These are phyloP conservation scores for Calliopsis andreniformis DNA, from an alignment of 1,140 invertebrate species.

Conservation along the genomic window DNA sequence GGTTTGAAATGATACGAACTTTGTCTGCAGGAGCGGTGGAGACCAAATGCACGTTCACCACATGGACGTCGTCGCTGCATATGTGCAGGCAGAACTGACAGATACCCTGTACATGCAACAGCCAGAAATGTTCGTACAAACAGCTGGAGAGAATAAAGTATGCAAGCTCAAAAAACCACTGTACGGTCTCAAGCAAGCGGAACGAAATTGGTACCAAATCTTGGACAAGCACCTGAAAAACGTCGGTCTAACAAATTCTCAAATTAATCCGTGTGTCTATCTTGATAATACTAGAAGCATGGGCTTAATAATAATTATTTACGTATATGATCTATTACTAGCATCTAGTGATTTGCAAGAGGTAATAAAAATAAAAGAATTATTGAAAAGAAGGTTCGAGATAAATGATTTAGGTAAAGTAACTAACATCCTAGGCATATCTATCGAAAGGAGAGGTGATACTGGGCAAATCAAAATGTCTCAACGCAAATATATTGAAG, in stretches of 20 bases:
- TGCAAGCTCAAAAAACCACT: conserved; percentile 9
- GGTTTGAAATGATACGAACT: not conserved
- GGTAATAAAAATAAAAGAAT: not conserved
- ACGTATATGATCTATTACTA: not conserved
- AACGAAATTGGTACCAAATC: conserved; percentile 9
- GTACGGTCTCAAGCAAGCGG: conserved; percentile 24
- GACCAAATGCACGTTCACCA: conserved; percentile 7
- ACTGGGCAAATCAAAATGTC: no score
- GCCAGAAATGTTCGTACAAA: not conserved
- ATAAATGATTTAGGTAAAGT: no score
- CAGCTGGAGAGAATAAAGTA: not conserved
- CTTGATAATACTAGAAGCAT: not conserved
- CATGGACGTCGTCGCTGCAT: conserved; percentile 22
- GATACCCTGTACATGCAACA: conserved; percentile 26
- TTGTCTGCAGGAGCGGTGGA: not conserved
- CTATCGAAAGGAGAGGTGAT: no score
- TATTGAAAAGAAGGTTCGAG: no score
- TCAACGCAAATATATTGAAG: no score
- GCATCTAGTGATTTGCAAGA: not conserved
- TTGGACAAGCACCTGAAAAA: not conserved
- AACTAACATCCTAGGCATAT: no score
- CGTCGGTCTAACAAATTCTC: not conserved
- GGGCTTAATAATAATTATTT: not conserved
- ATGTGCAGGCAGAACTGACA: conserved; percentile 1
- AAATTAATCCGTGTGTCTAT: conserved; percentile 13